Evolutionary conservation across 2,888 invertebrate genomes (phyloP), one percentile per base, ranked within the genome.

Genomic region (Crematogaster levior): DNA sequence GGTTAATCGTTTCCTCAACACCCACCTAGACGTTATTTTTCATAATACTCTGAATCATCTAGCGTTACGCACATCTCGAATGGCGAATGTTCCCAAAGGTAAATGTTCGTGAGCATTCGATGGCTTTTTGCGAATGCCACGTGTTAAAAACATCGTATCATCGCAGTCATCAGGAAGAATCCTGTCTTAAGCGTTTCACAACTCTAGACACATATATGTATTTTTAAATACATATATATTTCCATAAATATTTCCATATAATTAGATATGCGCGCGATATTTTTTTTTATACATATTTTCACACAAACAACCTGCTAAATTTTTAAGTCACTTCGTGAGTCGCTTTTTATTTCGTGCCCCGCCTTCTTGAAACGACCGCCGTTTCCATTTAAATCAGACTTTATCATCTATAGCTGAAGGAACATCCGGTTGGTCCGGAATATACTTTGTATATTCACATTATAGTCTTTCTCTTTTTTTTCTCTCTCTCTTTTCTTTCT

Each of bases 21-120:
- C 24, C 56, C 56, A 77, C 40, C 12, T 40, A n/a, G 21, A 53
- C 43, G 21, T 72, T 56, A 72, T 72, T 79, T 73, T 24, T 21
- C 73, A 12, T 30, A 56, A 73, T 27, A n/a, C 18, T 56, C 56
- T 72, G 77, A 72, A 61, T 79, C 73, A 79, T 27, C 56, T 37
- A n/a, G 6, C 24, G 30, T 6, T 70, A 43, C 53, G 72, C 40
- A 21, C 40, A 53, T 53, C 10, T 7, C 51, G 37, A 27, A 27
- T 18, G 7, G 21, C 43, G 34, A 3, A 46, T n/a, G 12, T 18
- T 18, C 30, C 30, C 12, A n/a, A 56, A 72, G 40, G 18, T 43
- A 56, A 77, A 53, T 53, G 51, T 24, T 56, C 53, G 70, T 6
- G 15, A 68, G 48, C 27, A 56, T 56, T 70, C 40, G 21, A 53